phyloP scores from a whole-genome alignment of 1,140 invertebrate species.

The Halyomorpha halys region DNA sequence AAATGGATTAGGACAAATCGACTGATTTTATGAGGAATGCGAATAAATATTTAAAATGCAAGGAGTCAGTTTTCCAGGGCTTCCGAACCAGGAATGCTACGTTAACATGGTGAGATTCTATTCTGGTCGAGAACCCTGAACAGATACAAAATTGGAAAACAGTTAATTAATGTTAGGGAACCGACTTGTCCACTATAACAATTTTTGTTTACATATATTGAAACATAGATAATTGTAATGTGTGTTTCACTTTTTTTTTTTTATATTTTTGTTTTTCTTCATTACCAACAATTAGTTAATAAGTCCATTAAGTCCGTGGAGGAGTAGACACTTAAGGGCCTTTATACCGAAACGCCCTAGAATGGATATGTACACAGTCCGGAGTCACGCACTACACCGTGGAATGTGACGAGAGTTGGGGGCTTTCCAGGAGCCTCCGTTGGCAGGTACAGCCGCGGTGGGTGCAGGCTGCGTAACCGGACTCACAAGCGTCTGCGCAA shows the following conservation, averaged over 20 bases:
- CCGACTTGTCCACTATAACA: background rate
- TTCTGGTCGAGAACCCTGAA: background rate
- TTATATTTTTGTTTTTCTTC: background rate
- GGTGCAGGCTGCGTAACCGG: slow-evolving; percentile 66
- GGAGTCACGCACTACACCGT: slow-evolving; percentile 6
- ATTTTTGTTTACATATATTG: background rate
- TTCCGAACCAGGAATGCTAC: slow-evolving; percentile 1
- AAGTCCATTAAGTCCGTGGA: slow-evolving; percentile 17
- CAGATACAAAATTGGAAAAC: background rate
- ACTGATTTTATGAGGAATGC: slow-evolving; percentile 1
- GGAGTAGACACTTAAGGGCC: slow-evolving; percentile 3
- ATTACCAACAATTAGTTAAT: slow-evolving; percentile 18
- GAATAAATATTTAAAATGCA: background rate
- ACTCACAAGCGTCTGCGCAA: slow-evolving; percentile 63
- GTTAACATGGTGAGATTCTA: slow-evolving; percentile 12
- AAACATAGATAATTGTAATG: background rate
- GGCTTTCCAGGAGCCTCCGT: slow-evolving; percentile 6
- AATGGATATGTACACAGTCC: background rate
- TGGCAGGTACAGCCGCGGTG: slow-evolving; percentile 54
- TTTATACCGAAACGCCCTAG: slow-evolving; percentile 14
- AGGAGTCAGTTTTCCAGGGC: background rate
- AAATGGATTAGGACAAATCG: background rate
- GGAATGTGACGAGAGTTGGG: background rate
- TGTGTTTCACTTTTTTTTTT: background rate
- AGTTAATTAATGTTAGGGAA: background rate